These are phyloP conservation scores for Amiota minor DNA, from an alignment of 2,888 invertebrate genomes.

Conservation along the genomic window DNA sequence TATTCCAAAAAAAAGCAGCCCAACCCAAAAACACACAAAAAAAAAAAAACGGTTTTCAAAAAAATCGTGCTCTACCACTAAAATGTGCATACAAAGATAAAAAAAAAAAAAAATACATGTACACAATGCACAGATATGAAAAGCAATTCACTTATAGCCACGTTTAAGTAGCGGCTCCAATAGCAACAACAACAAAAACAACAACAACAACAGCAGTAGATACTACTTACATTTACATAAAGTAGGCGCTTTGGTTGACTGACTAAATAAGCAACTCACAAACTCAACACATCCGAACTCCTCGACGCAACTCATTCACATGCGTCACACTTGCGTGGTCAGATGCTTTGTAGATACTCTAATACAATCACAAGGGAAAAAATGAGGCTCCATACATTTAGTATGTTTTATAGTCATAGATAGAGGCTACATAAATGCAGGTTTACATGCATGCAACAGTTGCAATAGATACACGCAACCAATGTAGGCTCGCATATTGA, in stretches of 20 bases:
- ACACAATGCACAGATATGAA: too few relatives aligned
- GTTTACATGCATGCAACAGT: constrained; percentile 37
- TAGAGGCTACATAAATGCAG: background rate
- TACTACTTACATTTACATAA: constrained; percentile 55
- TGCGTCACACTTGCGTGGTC: constrained; percentile 62
- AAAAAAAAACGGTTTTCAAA: too few relatives aligned
- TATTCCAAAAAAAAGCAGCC: constrained; percentile 40
- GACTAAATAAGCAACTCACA: constrained; percentile 47
- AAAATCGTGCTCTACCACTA: constrained; percentile 32
- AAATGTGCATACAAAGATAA: background rate
- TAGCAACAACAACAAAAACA: constrained; percentile 23
- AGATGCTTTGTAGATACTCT: constrained; percentile 42
- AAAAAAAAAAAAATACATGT: too few relatives aligned
- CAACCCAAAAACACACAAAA: constrained; percentile 46
- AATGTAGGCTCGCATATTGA: too few relatives aligned
- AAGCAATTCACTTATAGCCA: background rate
- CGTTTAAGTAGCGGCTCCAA: background rate
- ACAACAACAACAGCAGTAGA: background rate
- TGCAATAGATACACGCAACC: constrained; percentile 3
- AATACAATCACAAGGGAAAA: background rate
- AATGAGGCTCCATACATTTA: too few relatives aligned
- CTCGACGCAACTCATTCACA: constrained; percentile 37
- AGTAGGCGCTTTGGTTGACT: constrained; percentile 58
- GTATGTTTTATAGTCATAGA: too few relatives aligned
- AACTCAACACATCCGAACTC: constrained; percentile 27